Percentiles rank a stretch among this genome's conserved stretches.
phyloP scores from a whole-genome alignment of 2,113 vertebrate species.

The Camelus dromedarius region DNA sequence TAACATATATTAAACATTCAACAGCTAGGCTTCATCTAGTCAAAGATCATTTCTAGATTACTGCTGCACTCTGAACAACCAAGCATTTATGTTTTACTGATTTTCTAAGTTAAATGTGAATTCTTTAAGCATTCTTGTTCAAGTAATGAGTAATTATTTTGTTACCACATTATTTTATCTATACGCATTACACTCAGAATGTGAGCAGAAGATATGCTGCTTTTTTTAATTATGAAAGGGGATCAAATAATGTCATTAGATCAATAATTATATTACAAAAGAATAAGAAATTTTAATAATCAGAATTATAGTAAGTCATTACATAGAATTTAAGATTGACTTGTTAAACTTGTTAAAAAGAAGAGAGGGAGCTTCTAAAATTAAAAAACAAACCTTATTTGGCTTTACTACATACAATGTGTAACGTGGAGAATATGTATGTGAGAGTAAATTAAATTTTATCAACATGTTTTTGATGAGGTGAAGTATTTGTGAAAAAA shows the following conservation, averaged over 20 bases:
- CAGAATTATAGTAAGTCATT: background rate
- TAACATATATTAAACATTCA: background rate
- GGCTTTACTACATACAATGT: background rate
- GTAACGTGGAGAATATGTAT: background rate
- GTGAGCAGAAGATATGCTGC: rapidly evolving
- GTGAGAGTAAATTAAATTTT: background rate
- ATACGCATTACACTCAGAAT: background rate
- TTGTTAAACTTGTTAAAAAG: background rate
- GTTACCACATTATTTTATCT: background rate
- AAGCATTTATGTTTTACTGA: background rate
- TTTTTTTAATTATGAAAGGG: background rate
- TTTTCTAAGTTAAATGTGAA: background rate
- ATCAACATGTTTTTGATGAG: background rate
- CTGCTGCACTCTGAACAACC: background rate
- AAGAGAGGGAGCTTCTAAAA: background rate
- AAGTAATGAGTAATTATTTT: background rate
- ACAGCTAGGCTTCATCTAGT: background rate
- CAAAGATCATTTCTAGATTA: background rate
- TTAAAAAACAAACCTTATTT: background rate
- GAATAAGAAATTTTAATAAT: background rate
- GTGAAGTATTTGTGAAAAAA: background rate
- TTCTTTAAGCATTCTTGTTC: background rate
- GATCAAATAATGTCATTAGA: background rate
- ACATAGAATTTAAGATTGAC: background rate
- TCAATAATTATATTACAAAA: background rate